phyloP scores from a whole-genome alignment of 2,797 vertebrate species.

The Limnodromus scolopaceus region DNA sequence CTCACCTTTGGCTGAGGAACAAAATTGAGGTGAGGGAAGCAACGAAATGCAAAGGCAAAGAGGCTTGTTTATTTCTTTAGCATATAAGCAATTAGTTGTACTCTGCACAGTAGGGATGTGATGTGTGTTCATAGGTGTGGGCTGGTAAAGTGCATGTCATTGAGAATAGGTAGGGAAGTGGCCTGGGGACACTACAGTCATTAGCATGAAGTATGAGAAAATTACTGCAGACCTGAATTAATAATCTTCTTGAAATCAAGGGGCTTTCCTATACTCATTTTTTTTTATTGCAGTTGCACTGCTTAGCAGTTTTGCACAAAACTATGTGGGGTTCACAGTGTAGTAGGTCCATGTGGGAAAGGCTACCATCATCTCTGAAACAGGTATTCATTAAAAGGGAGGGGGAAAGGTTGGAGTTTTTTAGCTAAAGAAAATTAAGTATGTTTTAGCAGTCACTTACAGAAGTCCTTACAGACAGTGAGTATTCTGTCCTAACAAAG shows the following conservation, averaged over 20 bases:
- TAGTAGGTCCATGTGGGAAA: background rate
- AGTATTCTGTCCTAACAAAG: background rate
- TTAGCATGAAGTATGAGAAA: background rate
- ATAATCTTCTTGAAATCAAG: background rate
- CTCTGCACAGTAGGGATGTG: background rate
- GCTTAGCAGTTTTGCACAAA: background rate
- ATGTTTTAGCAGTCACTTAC: background rate
- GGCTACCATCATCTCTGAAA: background rate
- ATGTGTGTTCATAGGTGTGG: background rate
- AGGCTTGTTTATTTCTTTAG: background rate
- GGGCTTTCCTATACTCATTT: background rate
- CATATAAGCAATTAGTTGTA: background rate
- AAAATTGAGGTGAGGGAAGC: background rate
- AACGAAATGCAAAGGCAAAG: background rate
- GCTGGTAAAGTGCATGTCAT: background rate
- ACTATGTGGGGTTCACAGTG: background rate
- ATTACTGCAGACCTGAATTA: background rate
- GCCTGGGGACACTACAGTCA: background rate
- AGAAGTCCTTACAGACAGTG: background rate
- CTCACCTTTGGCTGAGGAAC: background rate
- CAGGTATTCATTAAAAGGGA: background rate
- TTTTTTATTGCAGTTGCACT: background rate
- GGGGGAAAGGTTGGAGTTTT: fast-evolving
- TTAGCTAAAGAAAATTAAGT: background rate
- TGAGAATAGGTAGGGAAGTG: background rate